A percentile compares a stretch with the other conserved stretches of the same genome.
These are phyloP conservation scores for Podarcis siculus DNA, from an alignment of 2,797 vertebrate species.

Conservation along the genomic window DNA sequence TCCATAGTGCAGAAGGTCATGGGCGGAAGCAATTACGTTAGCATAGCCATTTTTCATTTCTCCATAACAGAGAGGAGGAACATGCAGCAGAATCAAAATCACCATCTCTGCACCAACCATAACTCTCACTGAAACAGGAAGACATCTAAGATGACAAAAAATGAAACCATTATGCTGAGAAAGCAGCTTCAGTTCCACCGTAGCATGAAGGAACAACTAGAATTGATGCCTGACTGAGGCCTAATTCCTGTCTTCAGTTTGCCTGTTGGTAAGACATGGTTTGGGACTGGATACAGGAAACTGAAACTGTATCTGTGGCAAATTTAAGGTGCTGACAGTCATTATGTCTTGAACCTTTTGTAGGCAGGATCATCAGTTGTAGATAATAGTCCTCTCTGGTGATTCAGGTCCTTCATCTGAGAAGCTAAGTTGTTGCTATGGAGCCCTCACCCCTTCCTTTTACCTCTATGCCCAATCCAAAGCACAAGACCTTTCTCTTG, in stretches of 20 bases:
- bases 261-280: not conserved
- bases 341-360: not conserved
- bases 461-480: not conserved
- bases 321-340: not conserved
- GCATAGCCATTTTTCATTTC: slow-evolving; percentile 7
- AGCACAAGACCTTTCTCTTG: not conserved
- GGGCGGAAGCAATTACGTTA: slow-evolving; percentile 2
- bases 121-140: slow-evolving; percentile 10
- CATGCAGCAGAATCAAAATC: not conserved
- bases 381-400: not conserved
- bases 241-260: not conserved
- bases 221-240: not conserved
- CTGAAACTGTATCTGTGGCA: not conserved
- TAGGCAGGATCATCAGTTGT: not conserved
- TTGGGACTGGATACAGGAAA: not conserved
- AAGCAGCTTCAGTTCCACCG: not conserved
- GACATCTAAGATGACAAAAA: not conserved
- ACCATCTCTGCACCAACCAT: not conserved
- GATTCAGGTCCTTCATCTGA: not conserved
- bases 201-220: not conserved
- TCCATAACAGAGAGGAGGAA: slow-evolving; percentile 6
- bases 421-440: not conserved
- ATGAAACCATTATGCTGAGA: not conserved
- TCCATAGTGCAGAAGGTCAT: slow-evolving; percentile 6
- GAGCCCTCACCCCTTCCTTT: not conserved